Evolutionary conservation across 2,888 invertebrate species (phyloP).

Genomic region (Cerceris ruficornis): DNA sequence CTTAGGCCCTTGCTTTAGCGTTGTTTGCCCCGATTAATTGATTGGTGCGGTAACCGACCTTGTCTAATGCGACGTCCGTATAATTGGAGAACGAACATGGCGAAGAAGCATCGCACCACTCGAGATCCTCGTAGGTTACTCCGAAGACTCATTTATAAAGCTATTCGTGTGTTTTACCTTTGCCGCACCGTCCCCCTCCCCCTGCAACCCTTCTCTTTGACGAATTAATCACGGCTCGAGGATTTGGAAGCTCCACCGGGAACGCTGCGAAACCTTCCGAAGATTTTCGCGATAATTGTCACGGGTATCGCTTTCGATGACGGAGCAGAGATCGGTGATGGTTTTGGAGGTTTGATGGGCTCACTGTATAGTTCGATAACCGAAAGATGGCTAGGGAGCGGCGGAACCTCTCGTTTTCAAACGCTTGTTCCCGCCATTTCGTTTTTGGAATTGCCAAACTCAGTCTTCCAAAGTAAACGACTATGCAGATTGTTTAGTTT

Average conservation of each 20-base stretch:
- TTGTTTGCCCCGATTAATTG: constrained; percentile 42
- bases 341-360: no score
- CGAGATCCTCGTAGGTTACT: constrained; percentile 7
- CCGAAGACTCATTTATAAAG: constrained; percentile 33
- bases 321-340: no score
- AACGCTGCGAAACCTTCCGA: constrained; percentile 11
- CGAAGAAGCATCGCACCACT: constrained; percentile 6
- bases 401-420: no score
- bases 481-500: no score
- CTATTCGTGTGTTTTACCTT: constrained; percentile 16
- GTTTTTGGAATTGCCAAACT: no score
- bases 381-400: no score
- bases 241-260: constrained; percentile 2
- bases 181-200: neutral
- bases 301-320: no score
- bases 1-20: neutral
- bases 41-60: constrained; percentile 32
- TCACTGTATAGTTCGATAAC: no score
- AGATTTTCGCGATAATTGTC: constrained; percentile 23
- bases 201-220: constrained; percentile 22
- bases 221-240: constrained; percentile 43
- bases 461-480: no score
- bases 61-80: constrained; percentile 12
- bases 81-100: constrained; percentile 29
- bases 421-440: no score